These are phyloP conservation scores for Dioctria linearis DNA, from an alignment of 2,888 invertebrate genomes.

Conservation along the genomic window DNA sequence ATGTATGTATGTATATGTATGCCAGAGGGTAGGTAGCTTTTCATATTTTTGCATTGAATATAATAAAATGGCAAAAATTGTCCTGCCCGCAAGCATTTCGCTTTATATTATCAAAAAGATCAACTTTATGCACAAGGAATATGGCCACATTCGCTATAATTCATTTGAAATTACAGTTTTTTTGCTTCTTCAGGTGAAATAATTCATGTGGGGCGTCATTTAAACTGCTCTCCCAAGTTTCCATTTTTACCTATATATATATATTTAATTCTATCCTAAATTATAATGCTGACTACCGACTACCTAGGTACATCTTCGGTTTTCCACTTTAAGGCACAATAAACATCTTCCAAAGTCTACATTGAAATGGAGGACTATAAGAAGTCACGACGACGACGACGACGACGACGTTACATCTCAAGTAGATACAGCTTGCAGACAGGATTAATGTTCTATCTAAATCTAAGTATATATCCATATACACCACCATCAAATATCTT, in stretches of 20 bases:
- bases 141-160: constrained; percentile 41
- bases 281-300: no score
- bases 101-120: background rate
- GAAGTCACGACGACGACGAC: no score
- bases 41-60: background rate
- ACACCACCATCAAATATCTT: background rate
- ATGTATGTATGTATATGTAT: background rate
- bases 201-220: constrained; percentile 17
- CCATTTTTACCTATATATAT: no score
- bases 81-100: background rate
- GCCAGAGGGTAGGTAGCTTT: constrained; percentile 9
- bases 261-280: no score
- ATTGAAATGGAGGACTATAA: constrained; percentile 13
- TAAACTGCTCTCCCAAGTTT: background rate
- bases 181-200: constrained; percentile 29
- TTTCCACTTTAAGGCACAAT: constrained; percentile 19
- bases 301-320: background rate
- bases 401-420: background rate
- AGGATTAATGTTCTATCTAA: constrained; percentile 13
- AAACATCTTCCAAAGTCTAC: constrained; percentile 30
- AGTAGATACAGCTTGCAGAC: constrained; percentile 16
- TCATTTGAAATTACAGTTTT: constrained; percentile 46
- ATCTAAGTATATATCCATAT: background rate
- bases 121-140: constrained; percentile 28
- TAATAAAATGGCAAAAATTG: constrained; percentile 44